Conservation (phyloP, 1,140 invertebrate species). For the Procambarus clarkii region DNA sequence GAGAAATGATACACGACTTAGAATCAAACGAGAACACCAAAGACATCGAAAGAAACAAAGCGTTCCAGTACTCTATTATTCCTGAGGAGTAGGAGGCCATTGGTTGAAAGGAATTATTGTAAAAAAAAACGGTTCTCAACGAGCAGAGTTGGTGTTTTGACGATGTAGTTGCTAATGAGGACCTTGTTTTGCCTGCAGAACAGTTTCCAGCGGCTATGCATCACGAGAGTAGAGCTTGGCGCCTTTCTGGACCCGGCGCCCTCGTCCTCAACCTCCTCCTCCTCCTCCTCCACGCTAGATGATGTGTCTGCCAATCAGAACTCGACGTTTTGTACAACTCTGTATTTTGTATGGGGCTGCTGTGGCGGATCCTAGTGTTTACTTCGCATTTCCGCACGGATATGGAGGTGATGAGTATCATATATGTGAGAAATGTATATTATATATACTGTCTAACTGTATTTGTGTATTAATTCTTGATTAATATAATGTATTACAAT, state of each 20-base stretch:
- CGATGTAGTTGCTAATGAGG: too few relatives aligned
- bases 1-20: too few relatives aligned
- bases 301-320: slow-evolving; percentile 36
- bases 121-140: too few relatives aligned
- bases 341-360: slow-evolving; percentile 16
- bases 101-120: too few relatives aligned
- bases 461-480: slow-evolving; percentile 54
- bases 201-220: slow-evolving; percentile 54
- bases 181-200: not conserved
- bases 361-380: not conserved
- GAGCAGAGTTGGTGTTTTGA: too few relatives aligned
- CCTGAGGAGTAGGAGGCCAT: too few relatives aligned
- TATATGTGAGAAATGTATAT: not conserved
- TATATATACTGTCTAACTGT: slow-evolving; percentile 49
- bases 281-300: slow-evolving; percentile 21
- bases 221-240: slow-evolving; percentile 23
- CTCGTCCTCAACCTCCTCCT: slow-evolving; percentile 18
- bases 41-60: too few relatives aligned
- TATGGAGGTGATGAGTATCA: not conserved
- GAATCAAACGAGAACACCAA: too few relatives aligned
- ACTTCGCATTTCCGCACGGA: slow-evolving; percentile 3
- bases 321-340: slow-evolving; percentile 29
- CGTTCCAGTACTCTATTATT: too few relatives aligned
- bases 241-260: not conserved
- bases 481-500: slow-evolving; percentile 33